phyloP scores from a whole-genome alignment of 2,797 vertebrate species.

The Columba guinea region DNA sequence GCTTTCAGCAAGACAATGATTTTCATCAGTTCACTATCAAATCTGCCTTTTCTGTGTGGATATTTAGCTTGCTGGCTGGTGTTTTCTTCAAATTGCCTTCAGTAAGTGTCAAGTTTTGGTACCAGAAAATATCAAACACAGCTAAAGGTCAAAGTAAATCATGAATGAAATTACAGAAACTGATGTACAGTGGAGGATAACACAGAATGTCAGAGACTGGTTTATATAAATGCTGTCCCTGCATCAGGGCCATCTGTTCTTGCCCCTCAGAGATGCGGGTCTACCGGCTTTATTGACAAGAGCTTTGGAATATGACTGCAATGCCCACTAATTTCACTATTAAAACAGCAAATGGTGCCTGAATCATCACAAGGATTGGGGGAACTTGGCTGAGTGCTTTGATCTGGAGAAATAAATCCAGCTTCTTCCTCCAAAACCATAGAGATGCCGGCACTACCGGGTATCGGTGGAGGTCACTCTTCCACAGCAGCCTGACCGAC shows the following conservation, averaged over 20 bases:
- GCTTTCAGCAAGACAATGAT: neutral
- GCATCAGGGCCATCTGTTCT: fast-evolving
- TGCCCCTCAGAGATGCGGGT: fast-evolving
- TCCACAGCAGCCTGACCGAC: neutral
- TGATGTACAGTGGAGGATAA: neutral
- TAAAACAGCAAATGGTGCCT: neutral
- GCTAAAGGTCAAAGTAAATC: neutral
- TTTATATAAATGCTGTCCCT: neutral
- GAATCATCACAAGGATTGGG: neutral
- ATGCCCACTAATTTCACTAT: neutral
- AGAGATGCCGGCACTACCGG: neutral
- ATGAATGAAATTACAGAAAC: neutral
- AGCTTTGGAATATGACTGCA: neutral
- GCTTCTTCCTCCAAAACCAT: neutral
- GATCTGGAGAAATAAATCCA: neutral
- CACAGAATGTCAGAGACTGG: neutral
- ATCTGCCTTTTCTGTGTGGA: neutral
- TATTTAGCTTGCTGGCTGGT: neutral
- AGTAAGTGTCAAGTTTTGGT: neutral
- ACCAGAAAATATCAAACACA: neutral
- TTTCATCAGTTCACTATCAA: neutral
- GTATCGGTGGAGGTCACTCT: neutral
- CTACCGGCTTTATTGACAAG: neutral
- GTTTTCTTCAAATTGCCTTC: neutral
- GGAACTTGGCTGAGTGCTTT: neutral